Evolutionary conservation across 1,140 invertebrate genomes (phyloP), one percentile per base, ranked within the genome.

Genomic region (Anoplophora glabripennis): DNA sequence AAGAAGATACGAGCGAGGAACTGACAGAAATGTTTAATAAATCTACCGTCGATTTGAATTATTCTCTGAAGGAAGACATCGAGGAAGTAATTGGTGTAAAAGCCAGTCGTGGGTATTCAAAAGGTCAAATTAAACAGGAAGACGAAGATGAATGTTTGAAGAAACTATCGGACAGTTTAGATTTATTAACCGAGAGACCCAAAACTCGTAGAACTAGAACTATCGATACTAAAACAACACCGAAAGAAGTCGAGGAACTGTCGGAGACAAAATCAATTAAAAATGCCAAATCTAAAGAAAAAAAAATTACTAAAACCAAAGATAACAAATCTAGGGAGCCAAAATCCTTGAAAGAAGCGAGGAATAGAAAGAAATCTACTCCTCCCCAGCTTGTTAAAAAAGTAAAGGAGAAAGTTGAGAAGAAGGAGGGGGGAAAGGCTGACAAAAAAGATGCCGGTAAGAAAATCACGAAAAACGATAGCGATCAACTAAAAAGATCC

Each of bases 351-450:
- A 14, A 53, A 41, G 37, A 59, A 46, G 17, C 8, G 33, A 46
- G 47, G 7, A 11, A 12, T 7, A 57, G 33, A 21, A 41, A 51
- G 12, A 9, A 28, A 21, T 7, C 11, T 28, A 8, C 11, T 53
- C 37, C 17, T 7, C 36, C 21, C 12, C 38, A 15, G 18, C 12
- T 9, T 18, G 36, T 34, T 1, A 56, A 46, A 56, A 35, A 46
- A n/a, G 45, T 44, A 57, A 14, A 36, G 9, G 21, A 62, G 21
- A 40, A 56, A 67, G 41, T 3, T 45, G 44, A 57, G 11, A 49
- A 65, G 34, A 35, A 66, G 48, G 57, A 57, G 15, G 33, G 18
- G 28, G 49, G 17, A 40, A 44, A 49, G 53, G 33, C 21, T 15
- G 18, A 55, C 17, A 41, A 46, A 14, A 51, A 47, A 37, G 56